Evolutionary conservation across 1,140 invertebrate genomes (phyloP).

Genomic region (Trichogramma pretiosum): DNA sequence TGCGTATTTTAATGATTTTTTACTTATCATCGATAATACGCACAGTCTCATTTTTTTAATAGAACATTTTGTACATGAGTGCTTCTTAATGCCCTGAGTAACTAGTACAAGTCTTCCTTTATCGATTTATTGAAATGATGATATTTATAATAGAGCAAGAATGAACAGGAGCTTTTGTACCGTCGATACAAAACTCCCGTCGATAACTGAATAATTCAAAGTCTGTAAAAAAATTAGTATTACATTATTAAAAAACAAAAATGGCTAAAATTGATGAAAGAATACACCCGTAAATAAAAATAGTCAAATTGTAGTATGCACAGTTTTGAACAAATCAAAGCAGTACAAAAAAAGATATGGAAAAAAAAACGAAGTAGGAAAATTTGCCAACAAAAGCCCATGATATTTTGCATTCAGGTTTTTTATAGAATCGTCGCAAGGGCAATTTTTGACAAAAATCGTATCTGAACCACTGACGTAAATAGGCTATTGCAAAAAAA

Average conservation of each 20-base stretch:
- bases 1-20: conserved; percentile 17
- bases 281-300: no score
- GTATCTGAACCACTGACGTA: no score
- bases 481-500: no score
- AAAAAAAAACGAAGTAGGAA: conserved; percentile 17
- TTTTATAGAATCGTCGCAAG: no score
- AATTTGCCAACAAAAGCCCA: no score
- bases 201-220: conserved; percentile 10
- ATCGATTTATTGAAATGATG: conserved; percentile 25
- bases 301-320: no score
- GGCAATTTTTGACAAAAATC: no score
- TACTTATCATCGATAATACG: background rate
- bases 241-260: no score
- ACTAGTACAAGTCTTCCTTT: conserved; percentile 38
- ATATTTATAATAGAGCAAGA: conserved; percentile 18
- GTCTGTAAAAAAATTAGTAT: no score
- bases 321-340: no score
- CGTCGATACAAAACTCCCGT: conserved; percentile 30
- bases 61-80: conserved; percentile 30
- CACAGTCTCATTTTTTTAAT: conserved; percentile 18
- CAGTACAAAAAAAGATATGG: conserved; percentile 35
- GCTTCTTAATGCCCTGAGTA: conserved; percentile 28
- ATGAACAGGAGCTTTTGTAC: conserved; percentile 24
- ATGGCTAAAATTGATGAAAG: no score
- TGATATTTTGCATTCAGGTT: conserved; percentile 39